Base-by-base conservation (phyloP, 2,888 invertebrate species). In the Melolontha melolontha region DNA sequence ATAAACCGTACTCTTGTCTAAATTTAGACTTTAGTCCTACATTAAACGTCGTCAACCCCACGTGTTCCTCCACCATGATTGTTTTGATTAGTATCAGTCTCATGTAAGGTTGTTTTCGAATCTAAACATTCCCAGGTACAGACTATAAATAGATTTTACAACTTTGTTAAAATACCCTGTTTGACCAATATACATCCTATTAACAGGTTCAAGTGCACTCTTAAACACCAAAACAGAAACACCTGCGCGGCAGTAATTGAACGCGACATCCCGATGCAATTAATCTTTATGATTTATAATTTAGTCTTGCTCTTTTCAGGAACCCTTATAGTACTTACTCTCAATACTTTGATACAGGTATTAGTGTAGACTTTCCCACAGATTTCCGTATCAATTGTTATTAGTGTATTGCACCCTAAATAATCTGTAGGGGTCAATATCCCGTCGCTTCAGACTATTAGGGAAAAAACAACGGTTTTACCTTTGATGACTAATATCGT, bases 401-500 rank as follows among this genome's bases (percentile, higher is more conserved):
- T 39, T 34, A 54, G n/a, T 51, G 12, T 29, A 51, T 51, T 51
- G 51, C 51, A 51, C 51, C 51, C 51, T 12, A 22, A 29, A 27
- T 51, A 12, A 54, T 54, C 54, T 16, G 40, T 16, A 16, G 54
- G 40, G 54, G 54, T 54, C 54, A 54, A 54, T 54, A 54, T 54
- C 54, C 34, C 39, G 54, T 14, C 17, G 54, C 40, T 52, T 39
- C 34, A 54, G 39, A 54, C 39, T 54, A 16, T 16, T 54, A 54
- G 54, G 39, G 16, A 54, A 54, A 51, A 50, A 40, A 40, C 39
- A 22, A 57, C 57, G 29, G 57, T 57, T 12, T 44, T 57, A 57
- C 57, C 57, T 57, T 57, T 42, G 44, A 42, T 57, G 57, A 57
- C 57, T 57, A 57, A 57, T 57, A 44, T 11, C 22, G 57, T 27